Evolutionary conservation across 2,113 vertebrate species (phyloP).

Genomic region (Neotoma lepida): DNA sequence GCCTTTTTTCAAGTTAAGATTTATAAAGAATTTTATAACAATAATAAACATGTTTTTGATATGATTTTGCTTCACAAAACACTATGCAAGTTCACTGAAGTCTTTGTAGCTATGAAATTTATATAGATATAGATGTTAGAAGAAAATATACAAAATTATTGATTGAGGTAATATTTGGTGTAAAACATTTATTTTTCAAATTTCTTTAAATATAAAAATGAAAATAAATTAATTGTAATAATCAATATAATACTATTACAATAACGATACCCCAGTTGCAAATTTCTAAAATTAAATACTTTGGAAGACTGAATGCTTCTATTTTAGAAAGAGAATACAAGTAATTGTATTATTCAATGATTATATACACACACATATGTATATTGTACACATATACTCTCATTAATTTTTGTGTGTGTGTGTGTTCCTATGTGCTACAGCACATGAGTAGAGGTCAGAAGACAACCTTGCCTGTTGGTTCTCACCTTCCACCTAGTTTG

Average conservation of each 20-base stretch:
- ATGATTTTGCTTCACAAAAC: not conserved
- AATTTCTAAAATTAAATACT: slow-evolving; percentile 14
- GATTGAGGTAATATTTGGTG: not conserved
- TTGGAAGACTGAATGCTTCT: not conserved
- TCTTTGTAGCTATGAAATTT: slow-evolving; percentile 24
- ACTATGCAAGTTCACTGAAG: not conserved
- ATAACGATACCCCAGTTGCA: not conserved
- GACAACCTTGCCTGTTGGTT: not conserved
- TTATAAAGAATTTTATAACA: slow-evolving; percentile 34
- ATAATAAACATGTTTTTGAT: not conserved
- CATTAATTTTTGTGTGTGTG: not conserved
- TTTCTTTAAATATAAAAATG: slow-evolving; percentile 46
- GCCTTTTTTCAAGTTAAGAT: not conserved
- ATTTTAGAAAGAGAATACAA: slow-evolving; percentile 2
- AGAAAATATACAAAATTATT: slow-evolving; percentile 12
- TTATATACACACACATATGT: not conserved
- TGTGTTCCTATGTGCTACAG: not conserved
- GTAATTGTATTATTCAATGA: not conserved
- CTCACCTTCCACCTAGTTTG: not conserved
- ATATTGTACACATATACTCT: not conserved
- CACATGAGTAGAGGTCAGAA: not conserved
- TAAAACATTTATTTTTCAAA: not conserved
- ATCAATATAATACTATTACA: not conserved
- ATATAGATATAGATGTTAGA: not conserved
- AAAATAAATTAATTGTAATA: slow-evolving; percentile 37